Evolutionary conservation across 2,113 vertebrate genomes (phyloP).

Genomic region (Eptesicus fuscus): DNA sequence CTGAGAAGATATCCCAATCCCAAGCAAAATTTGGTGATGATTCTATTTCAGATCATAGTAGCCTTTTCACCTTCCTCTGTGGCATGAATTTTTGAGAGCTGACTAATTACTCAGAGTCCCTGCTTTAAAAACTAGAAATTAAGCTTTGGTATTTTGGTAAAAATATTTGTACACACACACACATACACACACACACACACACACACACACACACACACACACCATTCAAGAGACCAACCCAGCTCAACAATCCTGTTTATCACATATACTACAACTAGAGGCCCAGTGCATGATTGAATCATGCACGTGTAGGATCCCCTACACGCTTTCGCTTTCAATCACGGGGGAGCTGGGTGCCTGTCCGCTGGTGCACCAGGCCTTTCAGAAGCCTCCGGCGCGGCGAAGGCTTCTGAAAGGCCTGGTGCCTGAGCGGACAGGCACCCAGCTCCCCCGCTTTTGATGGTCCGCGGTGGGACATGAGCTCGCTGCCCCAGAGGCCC

Average conservation of each 20-base stretch:
- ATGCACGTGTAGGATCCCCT: too few species aligned
- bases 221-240: background rate
- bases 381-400: too few species aligned
- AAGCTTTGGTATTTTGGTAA: constrained; percentile 17
- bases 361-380: too few species aligned
- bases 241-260: background rate
- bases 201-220: background rate
- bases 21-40: background rate
- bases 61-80: background rate
- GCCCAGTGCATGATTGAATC: too few species aligned
- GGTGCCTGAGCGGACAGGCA: too few species aligned
- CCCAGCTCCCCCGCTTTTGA: too few species aligned
- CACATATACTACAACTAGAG: background rate
- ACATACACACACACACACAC: background rate
- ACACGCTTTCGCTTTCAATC: too few species aligned
- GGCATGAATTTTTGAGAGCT: background rate
- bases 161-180: background rate
- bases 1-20: background rate
- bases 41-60: background rate
- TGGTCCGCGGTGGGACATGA: too few species aligned
- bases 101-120: background rate
- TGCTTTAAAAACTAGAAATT: constrained; percentile 33
- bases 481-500: too few species aligned
- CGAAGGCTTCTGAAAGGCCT: too few species aligned
- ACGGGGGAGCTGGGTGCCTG: too few species aligned